A percentile compares a stretch with the other conserved stretches of the same genome.
phyloP scores from a whole-genome alignment of 2,797 vertebrate genomes.

The Gobionotothen gibberifrons region DNA sequence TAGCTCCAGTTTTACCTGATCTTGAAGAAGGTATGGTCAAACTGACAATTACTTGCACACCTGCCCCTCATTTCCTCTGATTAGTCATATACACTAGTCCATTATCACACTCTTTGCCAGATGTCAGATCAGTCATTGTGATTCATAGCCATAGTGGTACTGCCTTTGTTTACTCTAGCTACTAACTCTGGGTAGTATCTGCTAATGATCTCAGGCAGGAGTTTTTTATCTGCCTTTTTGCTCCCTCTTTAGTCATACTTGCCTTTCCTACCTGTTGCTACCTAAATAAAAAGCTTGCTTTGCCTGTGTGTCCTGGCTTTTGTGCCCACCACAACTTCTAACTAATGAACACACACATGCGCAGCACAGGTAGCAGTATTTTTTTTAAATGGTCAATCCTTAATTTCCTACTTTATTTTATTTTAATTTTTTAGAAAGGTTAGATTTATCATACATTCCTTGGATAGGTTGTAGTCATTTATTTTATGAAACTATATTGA shows the following conservation, averaged over 20 bases:
- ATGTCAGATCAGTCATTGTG: neutral
- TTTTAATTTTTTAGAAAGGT: too few species aligned
- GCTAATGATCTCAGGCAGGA: neutral
- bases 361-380: neutral
- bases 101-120: neutral
- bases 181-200: neutral
- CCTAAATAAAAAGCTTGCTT: neutral
- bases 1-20: neutral
- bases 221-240: neutral
- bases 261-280: neutral
- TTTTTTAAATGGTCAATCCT: neutral
- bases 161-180: neutral
- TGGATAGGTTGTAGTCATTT: neutral
- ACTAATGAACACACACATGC: neutral
- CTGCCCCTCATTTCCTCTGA: slow-evolving; percentile 1
- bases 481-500: neutral
- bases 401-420: neutral
- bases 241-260: neutral
- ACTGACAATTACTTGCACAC: neutral
- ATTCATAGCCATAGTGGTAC: neutral
- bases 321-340: neutral
- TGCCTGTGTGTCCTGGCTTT: neutral
- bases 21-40: neutral
- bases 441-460: too few species aligned
- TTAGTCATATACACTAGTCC: slow-evolving; percentile 5